Percentiles rank a stretch among this genome's conserved stretches.
Conservation (phyloP, 2,888 invertebrate genomes). For the Mimumesa dahlbomi region DNA sequence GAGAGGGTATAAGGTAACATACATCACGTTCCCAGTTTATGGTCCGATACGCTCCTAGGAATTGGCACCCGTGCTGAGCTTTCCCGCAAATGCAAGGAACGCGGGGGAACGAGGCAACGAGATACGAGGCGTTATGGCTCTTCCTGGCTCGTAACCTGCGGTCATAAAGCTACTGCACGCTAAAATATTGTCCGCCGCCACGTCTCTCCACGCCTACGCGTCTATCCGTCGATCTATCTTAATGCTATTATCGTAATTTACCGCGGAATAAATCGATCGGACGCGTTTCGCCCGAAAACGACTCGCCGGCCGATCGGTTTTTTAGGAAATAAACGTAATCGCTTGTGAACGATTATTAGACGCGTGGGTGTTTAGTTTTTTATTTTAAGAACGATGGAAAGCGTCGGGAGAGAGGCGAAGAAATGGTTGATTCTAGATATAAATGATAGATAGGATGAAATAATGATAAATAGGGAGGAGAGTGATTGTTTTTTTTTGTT, state of each 20-base stretch:
- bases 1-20: constrained; percentile 59
- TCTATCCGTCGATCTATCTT: constrained; percentile 76
- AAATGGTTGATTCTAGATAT: no score
- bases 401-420: no score
- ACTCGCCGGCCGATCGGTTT: constrained; percentile 33
- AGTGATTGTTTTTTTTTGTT: no score
- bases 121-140: constrained; percentile 78
- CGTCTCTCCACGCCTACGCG: constrained; percentile 68
- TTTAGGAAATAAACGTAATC: no score
- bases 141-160: constrained; percentile 79
- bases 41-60: constrained; percentile 75
- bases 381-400: no score
- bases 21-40: constrained; percentile 76
- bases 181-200: constrained; percentile 76
- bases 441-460: no score
- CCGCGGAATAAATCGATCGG: constrained; percentile 73
- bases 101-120: constrained; percentile 56
- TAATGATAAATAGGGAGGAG: no score
- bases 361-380: no score
- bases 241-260: constrained; percentile 78
- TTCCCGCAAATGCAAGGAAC: constrained; percentile 72
- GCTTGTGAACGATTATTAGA: no score
- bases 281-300: constrained; percentile 49
- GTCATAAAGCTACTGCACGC: constrained; percentile 79
- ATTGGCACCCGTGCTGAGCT: constrained; percentile 75